Evolutionary conservation across 2,113 vertebrate species (phyloP).

Genomic region (Muntiacus muntjak): DNA sequence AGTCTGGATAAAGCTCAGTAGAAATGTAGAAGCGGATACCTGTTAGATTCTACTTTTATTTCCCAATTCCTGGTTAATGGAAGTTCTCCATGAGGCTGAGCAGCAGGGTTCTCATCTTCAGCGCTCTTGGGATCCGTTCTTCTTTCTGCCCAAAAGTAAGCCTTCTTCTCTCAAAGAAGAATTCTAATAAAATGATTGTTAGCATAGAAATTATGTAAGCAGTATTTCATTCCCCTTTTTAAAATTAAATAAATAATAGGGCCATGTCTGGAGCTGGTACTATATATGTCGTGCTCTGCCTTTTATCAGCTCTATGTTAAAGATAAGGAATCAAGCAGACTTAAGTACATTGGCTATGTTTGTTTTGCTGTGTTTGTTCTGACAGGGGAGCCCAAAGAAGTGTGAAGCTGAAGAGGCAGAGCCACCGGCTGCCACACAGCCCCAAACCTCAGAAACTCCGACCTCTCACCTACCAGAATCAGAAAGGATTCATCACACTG

Average conservation of each 20-base stretch:
- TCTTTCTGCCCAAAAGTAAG: background rate
- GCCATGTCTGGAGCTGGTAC: background rate
- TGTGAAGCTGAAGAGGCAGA: constrained; percentile 70
- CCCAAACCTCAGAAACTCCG: constrained; percentile 60
- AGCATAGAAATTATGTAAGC: constrained; percentile 34
- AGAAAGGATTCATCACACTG: constrained; percentile 59
- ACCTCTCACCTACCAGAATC: constrained; percentile 57
- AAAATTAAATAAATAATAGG: background rate
- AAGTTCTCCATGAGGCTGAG: background rate
- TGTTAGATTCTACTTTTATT: constrained; percentile 6
- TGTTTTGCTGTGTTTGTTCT: constrained; percentile 59
- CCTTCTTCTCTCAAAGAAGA: constrained; percentile 14
- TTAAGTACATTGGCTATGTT: constrained; percentile 54
- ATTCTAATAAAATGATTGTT: background rate
- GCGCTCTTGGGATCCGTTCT: background rate
- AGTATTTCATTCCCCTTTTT: background rate
- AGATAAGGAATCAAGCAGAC: constrained; percentile 29
- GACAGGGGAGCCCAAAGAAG: constrained; percentile 64
- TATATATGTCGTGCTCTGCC: background rate
- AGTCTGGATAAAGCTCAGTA: background rate
- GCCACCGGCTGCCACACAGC: constrained; percentile 57
- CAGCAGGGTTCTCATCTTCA: background rate
- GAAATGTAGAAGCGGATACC: background rate
- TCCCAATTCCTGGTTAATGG: background rate
- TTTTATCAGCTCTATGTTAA: constrained; percentile 10